A percentile compares a stretch with the other conserved stretches of the same genome.
These are phyloP conservation scores for Megalops cyprinoides DNA, from an alignment of 2,797 vertebrate species.

Conservation along the genomic window DNA sequence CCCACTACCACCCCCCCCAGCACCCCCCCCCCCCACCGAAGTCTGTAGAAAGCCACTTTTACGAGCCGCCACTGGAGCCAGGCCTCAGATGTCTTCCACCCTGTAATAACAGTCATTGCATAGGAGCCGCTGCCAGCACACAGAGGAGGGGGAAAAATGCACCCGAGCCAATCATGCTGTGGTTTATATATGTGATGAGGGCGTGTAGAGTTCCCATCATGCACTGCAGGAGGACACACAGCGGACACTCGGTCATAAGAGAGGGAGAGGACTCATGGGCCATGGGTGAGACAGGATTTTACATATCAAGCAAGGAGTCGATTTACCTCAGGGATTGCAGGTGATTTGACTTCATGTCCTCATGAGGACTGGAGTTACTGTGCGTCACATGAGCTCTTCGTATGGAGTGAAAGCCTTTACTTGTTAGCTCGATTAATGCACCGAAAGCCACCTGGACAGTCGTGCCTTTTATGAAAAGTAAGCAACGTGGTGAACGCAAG, in stretches of 20 bases:
- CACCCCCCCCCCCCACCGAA: background rate
- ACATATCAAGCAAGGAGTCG: background rate
- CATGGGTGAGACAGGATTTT: background rate
- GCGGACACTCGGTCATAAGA: background rate
- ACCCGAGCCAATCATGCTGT: background rate
- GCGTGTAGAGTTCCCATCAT: background rate
- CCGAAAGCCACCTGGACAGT: no score
- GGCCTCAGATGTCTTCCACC: background rate
- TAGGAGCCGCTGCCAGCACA: background rate
- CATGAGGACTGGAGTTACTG: no score
- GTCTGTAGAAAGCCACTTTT: background rate
- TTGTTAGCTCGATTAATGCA: background rate
- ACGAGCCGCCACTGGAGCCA: background rate
- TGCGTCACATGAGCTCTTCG: no score
- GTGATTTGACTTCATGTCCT: background rate
- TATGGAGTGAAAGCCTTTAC: background rate
- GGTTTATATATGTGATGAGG: background rate
- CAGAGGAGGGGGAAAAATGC: background rate
- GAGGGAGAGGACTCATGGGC: background rate
- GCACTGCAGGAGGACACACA: background rate
- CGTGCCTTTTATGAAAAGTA: no score
- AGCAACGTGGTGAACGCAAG: background rate
- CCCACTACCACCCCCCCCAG: background rate
- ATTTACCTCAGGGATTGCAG: background rate
- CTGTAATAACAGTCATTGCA: slow-evolving; percentile 26